Evolutionary conservation across 2,888 invertebrate species (phyloP), one percentile per base, ranked within the genome.

Genomic region (Itoplectis maculator): DNA sequence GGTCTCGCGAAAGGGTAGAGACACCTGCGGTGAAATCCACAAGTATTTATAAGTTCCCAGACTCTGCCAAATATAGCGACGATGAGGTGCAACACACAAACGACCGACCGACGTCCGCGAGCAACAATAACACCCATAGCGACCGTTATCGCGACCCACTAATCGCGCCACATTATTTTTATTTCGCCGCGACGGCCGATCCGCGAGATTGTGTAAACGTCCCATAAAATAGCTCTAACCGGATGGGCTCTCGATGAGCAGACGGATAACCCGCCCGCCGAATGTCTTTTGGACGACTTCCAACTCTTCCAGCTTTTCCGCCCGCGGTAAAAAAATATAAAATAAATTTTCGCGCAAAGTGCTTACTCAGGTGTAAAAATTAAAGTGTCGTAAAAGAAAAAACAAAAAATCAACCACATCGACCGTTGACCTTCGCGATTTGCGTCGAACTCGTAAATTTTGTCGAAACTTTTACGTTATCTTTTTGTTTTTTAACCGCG

Each of bases 131-230:
- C n/a, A n/a, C n/a, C n/a, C n/a, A n/a, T n/a, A 18, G 1, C 23
- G 4, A 54, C 23, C 23, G 20, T 54, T 54, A 13, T 54, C 23
- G 11, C 11, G 23, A 11, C 54, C 9, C 13, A 9, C 11, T 54
- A 54, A 23, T 54, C 54, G 54, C 29, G 23, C 54, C 54, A n/a
- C n/a, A 54, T 54, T 54, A 54, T 23, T 54, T 23, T 23, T 54
- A n/a, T 23, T 54, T 11, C 23, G 54, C 0, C 51, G 9, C n/a
- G n/a, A n/a, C n/a, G n/a, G n/a, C 8, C 1, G 20, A 54, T 54
- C 8, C 3, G 11, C 54, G 23, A 23, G 54, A 54, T 54, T 54
- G 54, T 20, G 54, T 11, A 23, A 23, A 54, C 54, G 11, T 23
- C 20, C n/a, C 54, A 54, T 23, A 54, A 54, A 54, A 54, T 23